Percentiles rank a stretch among this genome's conserved stretches.
Conservation (phyloP, 2,797 vertebrate genomes). For the Serranus cabrilla region DNA sequence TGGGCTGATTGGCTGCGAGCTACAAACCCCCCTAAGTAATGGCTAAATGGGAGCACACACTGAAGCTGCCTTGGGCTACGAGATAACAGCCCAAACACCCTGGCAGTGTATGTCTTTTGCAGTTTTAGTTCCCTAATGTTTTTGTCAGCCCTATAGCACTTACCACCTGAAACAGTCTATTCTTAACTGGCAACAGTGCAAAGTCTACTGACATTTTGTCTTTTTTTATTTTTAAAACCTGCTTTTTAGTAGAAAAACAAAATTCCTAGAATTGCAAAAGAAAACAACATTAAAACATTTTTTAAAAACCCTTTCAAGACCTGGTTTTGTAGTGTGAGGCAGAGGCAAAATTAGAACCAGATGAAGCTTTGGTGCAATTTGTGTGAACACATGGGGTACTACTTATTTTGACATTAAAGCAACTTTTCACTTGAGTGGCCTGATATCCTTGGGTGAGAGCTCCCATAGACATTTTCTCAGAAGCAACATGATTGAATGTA, state of each 20-base stretch:
- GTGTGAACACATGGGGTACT: not conserved
- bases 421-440: not conserved
- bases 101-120: constrained; percentile 51
- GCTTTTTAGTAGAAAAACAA: not conserved
- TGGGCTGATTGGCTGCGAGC: constrained; percentile 79
- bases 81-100: constrained; percentile 75
- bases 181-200: constrained; percentile 20
- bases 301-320: not conserved
- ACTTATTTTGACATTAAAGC: constrained; percentile 5
- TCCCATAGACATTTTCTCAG: not conserved
- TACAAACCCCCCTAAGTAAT: constrained; percentile 78
- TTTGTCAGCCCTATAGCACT: constrained; percentile 42
- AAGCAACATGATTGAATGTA: not conserved
- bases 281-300: not conserved
- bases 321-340: not conserved
- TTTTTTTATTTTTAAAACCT: not conserved
- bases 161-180: constrained; percentile 39
- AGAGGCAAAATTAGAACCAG: not conserved
- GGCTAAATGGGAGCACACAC: constrained; percentile 75
- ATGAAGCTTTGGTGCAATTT: not conserved
- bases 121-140: constrained; percentile 51
- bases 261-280: not conserved
- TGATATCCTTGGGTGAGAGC: not conserved
- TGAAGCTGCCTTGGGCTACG: constrained; percentile 76
- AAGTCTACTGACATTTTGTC: constrained; percentile 12